Evolutionary conservation across 2,797 vertebrate species (phyloP).

Genomic region (Aulostomus chinensis): DNA sequence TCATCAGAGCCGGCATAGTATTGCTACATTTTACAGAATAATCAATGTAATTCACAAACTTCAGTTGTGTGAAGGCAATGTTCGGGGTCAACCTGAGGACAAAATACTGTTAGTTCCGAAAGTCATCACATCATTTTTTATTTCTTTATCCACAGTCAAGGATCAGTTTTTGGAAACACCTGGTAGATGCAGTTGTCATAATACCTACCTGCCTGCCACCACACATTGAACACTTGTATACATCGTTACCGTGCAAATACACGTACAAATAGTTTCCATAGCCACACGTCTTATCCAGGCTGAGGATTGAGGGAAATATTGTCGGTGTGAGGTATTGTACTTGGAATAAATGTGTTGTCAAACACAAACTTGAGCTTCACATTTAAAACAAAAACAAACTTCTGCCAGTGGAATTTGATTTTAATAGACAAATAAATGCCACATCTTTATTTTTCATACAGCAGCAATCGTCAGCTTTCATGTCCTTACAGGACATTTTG

Average conservation of each 20-base stretch:
- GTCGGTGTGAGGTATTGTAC: too few species aligned
- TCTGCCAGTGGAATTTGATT: conserved; percentile 33
- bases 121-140: neutral
- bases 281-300: conserved; percentile 7
- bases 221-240: conserved; percentile 20
- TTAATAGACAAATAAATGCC: conserved; percentile 68
- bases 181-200: conserved; percentile 7
- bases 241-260: too few species aligned
- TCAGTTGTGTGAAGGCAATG: too few species aligned
- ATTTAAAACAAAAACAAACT: too few species aligned
- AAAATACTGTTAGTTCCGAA: too few species aligned
- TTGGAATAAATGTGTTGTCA: too few species aligned
- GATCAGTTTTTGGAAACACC: conserved; percentile 49
- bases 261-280: conserved; percentile 20
- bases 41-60: too few species aligned
- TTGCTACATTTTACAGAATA: too few species aligned
- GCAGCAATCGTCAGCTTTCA: conserved; percentile 26
- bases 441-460: conserved; percentile 44
- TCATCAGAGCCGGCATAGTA: too few species aligned
- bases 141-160: neutral
- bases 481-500: conserved; percentile 29
- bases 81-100: too few species aligned
- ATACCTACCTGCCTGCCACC: conserved; percentile 12
- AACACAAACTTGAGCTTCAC: too few species aligned
- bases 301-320: neutral